Base-by-base conservation (phyloP, 2,113 vertebrate genomes). In the Marmota monax region DNA sequence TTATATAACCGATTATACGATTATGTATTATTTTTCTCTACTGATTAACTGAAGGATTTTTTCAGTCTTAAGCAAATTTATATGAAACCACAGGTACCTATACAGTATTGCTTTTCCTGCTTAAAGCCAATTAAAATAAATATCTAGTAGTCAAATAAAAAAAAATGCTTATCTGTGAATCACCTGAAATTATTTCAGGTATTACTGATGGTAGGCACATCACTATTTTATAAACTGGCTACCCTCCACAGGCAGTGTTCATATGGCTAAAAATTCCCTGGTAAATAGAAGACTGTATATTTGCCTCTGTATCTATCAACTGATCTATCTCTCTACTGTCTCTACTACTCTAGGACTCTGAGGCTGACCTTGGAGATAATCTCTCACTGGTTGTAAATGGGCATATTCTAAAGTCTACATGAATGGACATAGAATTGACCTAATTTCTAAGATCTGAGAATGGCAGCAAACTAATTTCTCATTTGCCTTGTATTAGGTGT, bases 401-500 rank as follows among this genome's bases (percentile, higher is more conserved):
- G 22, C 74, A 73, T 92, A 58, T 82, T 90, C 56, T 96, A 63
- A 92, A 88, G 32, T 88, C 61, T 82, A 5, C 37, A 4, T 53
- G 58, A 48, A 83, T 65, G 37, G 39, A 34, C 7, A 32, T 56
- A 73, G 12, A 27, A 84, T 37, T 12, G 10, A 34, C 20, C 53
- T 65, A 56, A 53, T 80, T 77, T 90, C 82, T 82, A 74, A 72
- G 45, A 61, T 79, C 61, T 74, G 22, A 80, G 53, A 86, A 78
- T 88, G 39, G 32, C 29, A 85, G n/a, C 32, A 80, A 20, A 82
- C 83, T 77, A 96, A 94, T 77, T 90, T 96, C 20, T 29, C 79
- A 2, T 90, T 93, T 96, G 37, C 16, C 32, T 90, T 94, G 45
- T 93, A 78, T 84, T 88, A 98, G 98, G 76, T 98, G 16, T 92